Base-by-base conservation (phyloP, 2,113 vertebrate species). In the Pygoscelis adeliae region DNA sequence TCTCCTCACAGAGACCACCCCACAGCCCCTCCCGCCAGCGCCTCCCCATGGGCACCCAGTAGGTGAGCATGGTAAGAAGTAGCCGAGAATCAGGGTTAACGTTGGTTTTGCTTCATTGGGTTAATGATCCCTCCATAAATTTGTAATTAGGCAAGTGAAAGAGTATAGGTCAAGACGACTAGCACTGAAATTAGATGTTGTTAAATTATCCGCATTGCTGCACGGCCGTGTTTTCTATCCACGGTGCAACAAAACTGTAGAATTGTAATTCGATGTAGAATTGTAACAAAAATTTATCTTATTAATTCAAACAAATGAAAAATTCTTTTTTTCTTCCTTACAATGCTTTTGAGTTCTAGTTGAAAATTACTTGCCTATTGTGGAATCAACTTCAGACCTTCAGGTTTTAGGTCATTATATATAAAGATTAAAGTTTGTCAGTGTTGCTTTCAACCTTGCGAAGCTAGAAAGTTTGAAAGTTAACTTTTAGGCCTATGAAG, bases 21-120 rank as follows among this genome's bases (percentile, higher is more conserved):
- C 6, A 6, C 27, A 23, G 49, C 27, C 5, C 11, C 14, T 10
- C 8, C 42, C 63, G 12, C 80, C 5, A 1, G 0, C 2, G 6
- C 14, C 22, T 80, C 53, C 32, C 29, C 30, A 1, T 2, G 0
- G 46, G 34, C 61, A 63, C 15, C 21, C 21, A 6, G 0, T 3
- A 20, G 70, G 13, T 74, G 34, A 52, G 52, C 76, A 46, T 10
- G 29, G 10, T 62, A 49, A 61, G 72, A 32, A 70, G 29, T 23
- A 38, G 30, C 52, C 5, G 18, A 42, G 67, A 95, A 52, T 66
- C 26, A 0, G 5, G 42, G 83, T 80, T 76, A 53, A 76, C 76
- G 34, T 79, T 83, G 53, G 7, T 53, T 88, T 80, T 53, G 36
- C 63, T 94, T 66, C 61, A 19, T 1, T 56, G 61, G 67, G 29